A percentile compares a stretch with the other conserved stretches of the same genome.
These are phyloP conservation scores for Eriosoma lanigerum DNA, from an alignment of 1,140 invertebrate genomes.

Conservation along the genomic window DNA sequence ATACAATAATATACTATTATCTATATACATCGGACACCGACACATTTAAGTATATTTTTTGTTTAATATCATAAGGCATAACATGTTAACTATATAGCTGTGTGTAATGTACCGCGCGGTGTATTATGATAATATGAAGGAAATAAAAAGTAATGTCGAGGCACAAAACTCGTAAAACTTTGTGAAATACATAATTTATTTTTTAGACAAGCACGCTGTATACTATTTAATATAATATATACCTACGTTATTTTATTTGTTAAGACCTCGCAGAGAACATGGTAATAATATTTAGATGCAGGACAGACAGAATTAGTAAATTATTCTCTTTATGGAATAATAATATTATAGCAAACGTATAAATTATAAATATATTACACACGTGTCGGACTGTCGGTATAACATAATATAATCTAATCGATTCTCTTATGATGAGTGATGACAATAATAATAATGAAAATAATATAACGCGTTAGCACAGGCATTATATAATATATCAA, in stretches of 20 bases:
- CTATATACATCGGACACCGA: too few species aligned
- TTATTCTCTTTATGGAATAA: too few species aligned
- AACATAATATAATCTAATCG: too few species aligned
- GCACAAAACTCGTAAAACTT: conserved; percentile 7
- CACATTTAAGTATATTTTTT: too few species aligned
- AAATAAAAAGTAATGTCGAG: conserved; percentile 22
- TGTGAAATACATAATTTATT: conserved; percentile 26
- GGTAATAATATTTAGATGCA: not conserved
- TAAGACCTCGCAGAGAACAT: not conserved
- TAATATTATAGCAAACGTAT: not conserved
- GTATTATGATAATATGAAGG: not conserved
- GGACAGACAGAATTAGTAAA: conserved; percentile 23
- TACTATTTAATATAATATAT: too few species aligned
- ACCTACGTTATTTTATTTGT: not conserved
- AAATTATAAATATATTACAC: too few species aligned
- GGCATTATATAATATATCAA: too few species aligned
- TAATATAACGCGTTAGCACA: not conserved
- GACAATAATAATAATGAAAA: conserved; percentile 25
- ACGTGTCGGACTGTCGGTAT: too few species aligned
- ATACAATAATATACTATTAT: too few species aligned
- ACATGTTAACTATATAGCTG: too few species aligned
- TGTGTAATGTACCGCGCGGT: not conserved
- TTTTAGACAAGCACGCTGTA: not conserved
- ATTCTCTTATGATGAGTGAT: too few species aligned
- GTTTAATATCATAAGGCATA: too few species aligned